A percentile compares a stretch with the other conserved stretches of the same genome.
Conservation (phyloP, 2,113 vertebrate species). For the Oriolus oriolus region DNA sequence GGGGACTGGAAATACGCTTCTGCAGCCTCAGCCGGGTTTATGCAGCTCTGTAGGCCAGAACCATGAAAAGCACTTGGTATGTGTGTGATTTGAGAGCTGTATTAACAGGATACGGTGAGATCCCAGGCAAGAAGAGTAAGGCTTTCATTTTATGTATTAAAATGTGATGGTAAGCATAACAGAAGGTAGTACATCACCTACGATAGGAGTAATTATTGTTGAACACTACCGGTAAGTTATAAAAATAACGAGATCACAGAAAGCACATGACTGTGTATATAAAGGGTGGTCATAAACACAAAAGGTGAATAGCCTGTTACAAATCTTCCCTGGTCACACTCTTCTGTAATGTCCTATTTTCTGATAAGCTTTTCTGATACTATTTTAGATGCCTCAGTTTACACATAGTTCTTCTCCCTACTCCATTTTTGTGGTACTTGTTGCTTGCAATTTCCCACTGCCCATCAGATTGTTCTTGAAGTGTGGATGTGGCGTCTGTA, state of each 20-base stretch:
- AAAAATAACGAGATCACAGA: background rate
- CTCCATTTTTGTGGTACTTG: background rate
- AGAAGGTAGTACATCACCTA: background rate
- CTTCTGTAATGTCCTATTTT: background rate
- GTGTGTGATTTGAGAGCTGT: background rate
- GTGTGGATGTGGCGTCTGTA: background rate
- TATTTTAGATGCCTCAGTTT: background rate
- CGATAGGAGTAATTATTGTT: background rate
- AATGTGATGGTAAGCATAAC: background rate
- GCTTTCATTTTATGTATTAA: background rate
- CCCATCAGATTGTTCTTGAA: background rate
- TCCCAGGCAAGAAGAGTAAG: background rate
- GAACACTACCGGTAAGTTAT: background rate
- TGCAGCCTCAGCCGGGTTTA: background rate
- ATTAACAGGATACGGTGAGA: background rate
- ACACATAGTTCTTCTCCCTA: background rate
- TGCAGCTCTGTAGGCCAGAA: background rate
- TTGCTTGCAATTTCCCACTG: background rate
- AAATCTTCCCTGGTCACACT: background rate
- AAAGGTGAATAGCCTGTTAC: background rate
- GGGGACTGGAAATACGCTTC: background rate
- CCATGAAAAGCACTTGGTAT: background rate
- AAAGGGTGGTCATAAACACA: background rate
- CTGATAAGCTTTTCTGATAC: background rate
- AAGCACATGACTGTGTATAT: accelerated